These are phyloP conservation scores for Cydia fagiglandana DNA, from an alignment of 1,140 invertebrate species.

Conservation along the genomic window DNA sequence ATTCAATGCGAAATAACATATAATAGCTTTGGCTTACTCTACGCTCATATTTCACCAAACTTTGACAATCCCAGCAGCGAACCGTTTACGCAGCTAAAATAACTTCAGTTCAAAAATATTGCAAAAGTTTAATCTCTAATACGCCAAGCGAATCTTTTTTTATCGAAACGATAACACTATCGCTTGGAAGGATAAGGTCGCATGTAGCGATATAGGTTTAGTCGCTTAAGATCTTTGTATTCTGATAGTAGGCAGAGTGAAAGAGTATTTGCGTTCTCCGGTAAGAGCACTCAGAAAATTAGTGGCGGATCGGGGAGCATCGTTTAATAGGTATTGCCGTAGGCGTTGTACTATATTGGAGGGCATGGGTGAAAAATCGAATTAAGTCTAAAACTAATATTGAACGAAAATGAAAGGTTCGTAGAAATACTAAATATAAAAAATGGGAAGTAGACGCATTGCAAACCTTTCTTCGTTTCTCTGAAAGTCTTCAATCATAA, in stretches of 20 bases:
- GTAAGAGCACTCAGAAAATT: conserved; percentile 11
- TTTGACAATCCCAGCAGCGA: neutral
- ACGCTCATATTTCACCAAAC: neutral
- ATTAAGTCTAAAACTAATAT: neutral
- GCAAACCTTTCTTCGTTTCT: conserved; percentile 20
- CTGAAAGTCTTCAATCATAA: neutral
- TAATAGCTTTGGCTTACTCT: neutral
- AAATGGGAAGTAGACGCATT: neutral
- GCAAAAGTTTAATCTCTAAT: conserved; percentile 15
- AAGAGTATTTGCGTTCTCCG: conserved; percentile 16
- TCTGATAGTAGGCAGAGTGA: neutral
- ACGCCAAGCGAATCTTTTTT: conserved; percentile 4
- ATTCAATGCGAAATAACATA: neutral
- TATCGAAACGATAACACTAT: neutral
- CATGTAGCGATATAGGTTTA: neutral
- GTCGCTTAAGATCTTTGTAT: neutral
- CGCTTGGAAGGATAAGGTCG: neutral
- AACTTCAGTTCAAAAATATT: conserved; percentile 3
- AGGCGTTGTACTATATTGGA: neutral
- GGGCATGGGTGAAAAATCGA: neutral
- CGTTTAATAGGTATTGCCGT: conserved; percentile 4
- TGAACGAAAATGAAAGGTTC: too few relatives aligned
- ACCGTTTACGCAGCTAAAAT: conserved; percentile 3
- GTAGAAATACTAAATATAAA: neutral
- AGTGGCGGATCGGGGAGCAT: conserved; percentile 5